These are phyloP conservation scores for Eriocheir sinensis DNA, from an alignment of 1,140 invertebrate species.

Conservation along the genomic window DNA sequence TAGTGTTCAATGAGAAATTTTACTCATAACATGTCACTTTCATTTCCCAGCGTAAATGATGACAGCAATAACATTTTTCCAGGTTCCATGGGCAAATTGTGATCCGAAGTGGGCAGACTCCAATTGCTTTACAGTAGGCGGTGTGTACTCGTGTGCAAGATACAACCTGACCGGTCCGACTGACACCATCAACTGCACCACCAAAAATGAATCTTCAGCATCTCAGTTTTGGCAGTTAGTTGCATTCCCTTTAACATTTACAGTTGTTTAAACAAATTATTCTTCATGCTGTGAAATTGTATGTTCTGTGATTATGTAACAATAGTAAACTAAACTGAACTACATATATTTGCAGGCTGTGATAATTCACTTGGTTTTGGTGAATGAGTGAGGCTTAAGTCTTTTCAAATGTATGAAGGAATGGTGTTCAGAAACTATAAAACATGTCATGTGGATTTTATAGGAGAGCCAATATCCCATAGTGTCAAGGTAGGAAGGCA, in stretches of 20 bases:
- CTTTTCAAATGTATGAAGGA: too few relatives aligned
- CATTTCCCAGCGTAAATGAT: neutral
- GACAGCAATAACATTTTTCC: neutral
- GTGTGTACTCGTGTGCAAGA: conserved; percentile 41
- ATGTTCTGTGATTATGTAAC: too few relatives aligned
- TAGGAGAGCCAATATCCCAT: too few relatives aligned
- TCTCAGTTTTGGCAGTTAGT: conserved; percentile 81
- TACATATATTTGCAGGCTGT: neutral
- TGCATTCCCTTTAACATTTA: neutral
- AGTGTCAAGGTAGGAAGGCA: too few relatives aligned
- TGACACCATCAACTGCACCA: conserved; percentile 61
- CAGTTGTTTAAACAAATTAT: too few relatives aligned
- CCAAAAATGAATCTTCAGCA: conserved; percentile 79
- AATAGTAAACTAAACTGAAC: too few relatives aligned
- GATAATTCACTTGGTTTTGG: neutral
- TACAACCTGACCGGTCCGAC: conserved; percentile 70
- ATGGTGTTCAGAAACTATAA: too few relatives aligned
- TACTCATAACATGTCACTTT: too few relatives aligned
- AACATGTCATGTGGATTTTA: neutral
- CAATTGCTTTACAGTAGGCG: conserved; percentile 81
- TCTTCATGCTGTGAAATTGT: too few relatives aligned
- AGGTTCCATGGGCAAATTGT: conserved; percentile 83
- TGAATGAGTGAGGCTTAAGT: too few relatives aligned
- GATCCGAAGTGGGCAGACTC: conserved; percentile 84
- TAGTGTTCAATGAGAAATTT: too few relatives aligned